Percentiles rank a stretch among this genome's conserved stretches.
Evolutionary conservation across 1,140 invertebrate genomes (phyloP).

Genomic region (Pogonus chalceus): DNA sequence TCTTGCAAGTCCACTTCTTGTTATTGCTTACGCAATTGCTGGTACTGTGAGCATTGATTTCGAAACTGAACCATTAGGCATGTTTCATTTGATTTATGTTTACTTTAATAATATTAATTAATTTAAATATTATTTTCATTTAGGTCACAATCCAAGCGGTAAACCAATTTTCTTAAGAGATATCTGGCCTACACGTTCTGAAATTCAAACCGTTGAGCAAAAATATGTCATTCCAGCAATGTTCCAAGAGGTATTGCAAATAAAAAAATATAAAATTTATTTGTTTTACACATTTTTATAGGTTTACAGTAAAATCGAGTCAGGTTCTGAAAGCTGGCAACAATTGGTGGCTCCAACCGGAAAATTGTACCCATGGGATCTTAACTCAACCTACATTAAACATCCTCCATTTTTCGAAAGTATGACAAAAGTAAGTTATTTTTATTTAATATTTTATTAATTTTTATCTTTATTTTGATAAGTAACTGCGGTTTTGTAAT

Average conservation of each 20-base stretch:
- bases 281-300: constrained; percentile 17
- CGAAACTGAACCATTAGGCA: constrained; percentile 77
- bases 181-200: constrained; percentile 88
- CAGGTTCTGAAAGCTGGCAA: constrained; percentile 82
- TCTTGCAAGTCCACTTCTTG: constrained; percentile 86
- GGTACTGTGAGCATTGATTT: constrained; percentile 93
- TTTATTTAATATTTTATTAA: not conserved
- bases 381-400: constrained; percentile 90
- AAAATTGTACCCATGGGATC: constrained; percentile 88
- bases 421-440: constrained; percentile 54
- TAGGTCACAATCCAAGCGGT: constrained; percentile 60
- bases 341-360: constrained; percentile 65
- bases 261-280: constrained; percentile 6
- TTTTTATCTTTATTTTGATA: not conserved
- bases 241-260: constrained; percentile 73
- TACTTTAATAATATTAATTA: constrained; percentile 3
- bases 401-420: constrained; percentile 91
- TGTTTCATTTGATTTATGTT: constrained; percentile 20
- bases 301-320: constrained; percentile 76
- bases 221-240: constrained; percentile 91
- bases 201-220: constrained; percentile 85
- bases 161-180: constrained; percentile 74
- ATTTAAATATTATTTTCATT: constrained; percentile 8
- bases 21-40: constrained; percentile 94
- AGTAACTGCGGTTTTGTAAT: too few species aligned